Evolutionary conservation across 2,888 invertebrate species (phyloP).

Genomic region (Mesochorus sp.): DNA sequence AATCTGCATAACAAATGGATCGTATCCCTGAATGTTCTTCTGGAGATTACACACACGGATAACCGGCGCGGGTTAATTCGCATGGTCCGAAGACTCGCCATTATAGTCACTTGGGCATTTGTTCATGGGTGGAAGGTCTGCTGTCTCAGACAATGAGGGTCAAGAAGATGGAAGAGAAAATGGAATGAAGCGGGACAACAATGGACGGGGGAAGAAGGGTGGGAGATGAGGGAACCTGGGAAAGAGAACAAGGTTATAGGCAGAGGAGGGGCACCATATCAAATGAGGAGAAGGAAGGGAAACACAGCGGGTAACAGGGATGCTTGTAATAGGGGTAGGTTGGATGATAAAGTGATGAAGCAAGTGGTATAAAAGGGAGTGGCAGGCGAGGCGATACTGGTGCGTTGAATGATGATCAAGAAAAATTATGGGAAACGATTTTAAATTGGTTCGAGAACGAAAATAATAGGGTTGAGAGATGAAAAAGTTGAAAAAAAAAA

Average conservation of each 20-base stretch:
- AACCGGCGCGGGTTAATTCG: background rate
- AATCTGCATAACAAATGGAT: background rate
- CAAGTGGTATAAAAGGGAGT: background rate
- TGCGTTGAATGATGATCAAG: background rate
- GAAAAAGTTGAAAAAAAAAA: no score
- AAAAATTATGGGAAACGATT: no score
- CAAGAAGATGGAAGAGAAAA: slow-evolving; percentile 14
- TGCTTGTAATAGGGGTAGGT: background rate
- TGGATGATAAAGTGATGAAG: background rate
- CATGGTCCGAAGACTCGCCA: background rate
- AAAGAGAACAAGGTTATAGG: slow-evolving; percentile 1
- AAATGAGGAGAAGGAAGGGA: background rate
- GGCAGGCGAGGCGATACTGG: background rate
- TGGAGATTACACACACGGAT: background rate
- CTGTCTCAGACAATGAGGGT: slow-evolving; percentile 11
- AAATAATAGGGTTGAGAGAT: no score
- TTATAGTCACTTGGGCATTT: slow-evolving; percentile 10
- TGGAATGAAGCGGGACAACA: slow-evolving; percentile 14
- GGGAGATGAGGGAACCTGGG: slow-evolving; percentile 6
- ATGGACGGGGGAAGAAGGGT: background rate
- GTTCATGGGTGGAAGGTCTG: slow-evolving; percentile 1
- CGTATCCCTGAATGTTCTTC: background rate
- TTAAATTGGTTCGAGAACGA: no score
- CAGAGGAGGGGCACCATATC: no score
- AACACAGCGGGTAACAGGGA: background rate